Base-by-base conservation (phyloP, 2,888 invertebrate genomes). In the Tachystola acroxantha region DNA sequence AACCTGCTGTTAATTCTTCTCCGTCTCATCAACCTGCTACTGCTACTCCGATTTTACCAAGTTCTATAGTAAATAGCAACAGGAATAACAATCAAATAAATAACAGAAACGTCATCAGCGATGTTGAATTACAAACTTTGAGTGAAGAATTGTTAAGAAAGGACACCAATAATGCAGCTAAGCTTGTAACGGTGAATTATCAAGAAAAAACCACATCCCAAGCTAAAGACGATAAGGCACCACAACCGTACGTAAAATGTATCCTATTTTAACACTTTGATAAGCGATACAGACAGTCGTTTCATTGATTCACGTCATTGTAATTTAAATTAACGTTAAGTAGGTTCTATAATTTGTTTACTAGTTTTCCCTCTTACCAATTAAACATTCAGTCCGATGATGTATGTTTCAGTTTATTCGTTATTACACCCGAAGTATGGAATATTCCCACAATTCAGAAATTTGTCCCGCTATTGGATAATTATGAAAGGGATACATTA, bases 401-500 rank as follows among this genome's bases (percentile, higher is more conserved):
- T 4, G 3, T 24, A 16, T 28, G 14, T 74, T 69, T 24, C 71
- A 95, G 95, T 41, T 88, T 96, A 40, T 69, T 96, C 26, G 87
- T 85, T 10, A 88, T 94, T 12, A 88, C 91, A 43, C 59, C 89
- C 7, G 89, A 88, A 46, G 91, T 88, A 11, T 90, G 90, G 69
- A 88, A 90, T 64, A 91, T 92, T 46, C 87, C 91, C 3, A 95
- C 96, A 1, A 91, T 96, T 42, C 89, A 92, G 46, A 93, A 91
- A 57, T 88, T 97, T 50, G 66, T 91, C 29, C 80, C 88, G 19
- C 88, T 98, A 28, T 91, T 94, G 66, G 94, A 98, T 68, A 97
- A 98, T 73, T 98, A 97, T 66, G 91, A 95, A 59, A 80, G 92
- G 40, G 91, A 93, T 49, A 91, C 92, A 0, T 80, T 88, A 36